These are phyloP conservation scores for Actinostola sp. DNA, from an alignment of 92 coral and sea anemone species.

Conservation along the genomic window DNA sequence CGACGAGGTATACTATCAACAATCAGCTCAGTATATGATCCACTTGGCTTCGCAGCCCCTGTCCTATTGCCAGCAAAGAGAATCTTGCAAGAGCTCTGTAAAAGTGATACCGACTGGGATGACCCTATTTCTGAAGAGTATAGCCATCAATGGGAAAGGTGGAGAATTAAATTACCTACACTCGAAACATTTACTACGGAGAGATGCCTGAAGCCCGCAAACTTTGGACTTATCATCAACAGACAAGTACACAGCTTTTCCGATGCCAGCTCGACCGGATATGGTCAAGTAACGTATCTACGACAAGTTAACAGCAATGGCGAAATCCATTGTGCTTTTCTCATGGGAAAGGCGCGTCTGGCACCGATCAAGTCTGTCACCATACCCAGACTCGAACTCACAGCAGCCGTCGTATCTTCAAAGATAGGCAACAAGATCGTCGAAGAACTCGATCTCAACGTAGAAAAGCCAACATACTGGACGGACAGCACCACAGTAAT, in stretches of 20 bases:
- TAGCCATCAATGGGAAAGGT: constrained; percentile 6
- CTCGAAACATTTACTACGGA: not conserved
- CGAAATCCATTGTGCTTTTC: not conserved
- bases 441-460: not conserved
- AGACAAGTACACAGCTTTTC: not conserved
- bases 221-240: not conserved
- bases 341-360: not conserved
- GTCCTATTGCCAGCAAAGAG: constrained; percentile 23
- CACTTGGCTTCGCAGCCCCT: constrained; percentile 32
- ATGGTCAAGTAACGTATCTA: not conserved
- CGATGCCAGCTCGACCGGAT: not conserved
- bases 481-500: not conserved
- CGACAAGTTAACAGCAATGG: not conserved
- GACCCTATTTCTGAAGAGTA: constrained; percentile 15
- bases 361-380: not conserved
- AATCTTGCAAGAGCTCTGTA: constrained; percentile 32
- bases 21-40: too few species aligned
- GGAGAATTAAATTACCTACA: not conserved
- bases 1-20: not conserved
- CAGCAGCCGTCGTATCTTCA: not conserved
- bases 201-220: not conserved
- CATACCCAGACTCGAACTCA: not conserved
- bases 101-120: constrained; percentile 21
- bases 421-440: not conserved
- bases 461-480: too few species aligned